phyloP scores from a whole-genome alignment of 2,113 vertebrate species.

The Halcyon senegalensis region DNA sequence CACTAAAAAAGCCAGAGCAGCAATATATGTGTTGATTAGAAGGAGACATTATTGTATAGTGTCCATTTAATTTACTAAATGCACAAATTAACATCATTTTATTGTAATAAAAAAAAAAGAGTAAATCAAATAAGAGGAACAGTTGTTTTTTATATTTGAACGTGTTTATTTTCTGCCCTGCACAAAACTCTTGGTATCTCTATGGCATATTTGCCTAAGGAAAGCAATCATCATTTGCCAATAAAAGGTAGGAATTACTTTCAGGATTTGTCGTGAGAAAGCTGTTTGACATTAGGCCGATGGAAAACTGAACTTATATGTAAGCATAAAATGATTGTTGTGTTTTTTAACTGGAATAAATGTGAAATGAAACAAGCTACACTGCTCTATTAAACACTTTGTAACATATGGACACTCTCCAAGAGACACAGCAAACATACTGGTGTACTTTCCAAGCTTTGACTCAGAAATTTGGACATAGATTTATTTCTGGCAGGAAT shows the following conservation, averaged over 20 bases:
- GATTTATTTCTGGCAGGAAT: conserved; percentile 30
- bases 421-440: conserved; percentile 41
- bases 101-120: not conserved
- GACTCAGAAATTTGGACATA: conserved; percentile 48
- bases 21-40: not conserved
- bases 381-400: conserved; percentile 2
- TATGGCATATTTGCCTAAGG: not conserved
- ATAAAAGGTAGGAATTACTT: not conserved
- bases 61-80: not conserved
- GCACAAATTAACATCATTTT: not conserved
- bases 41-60: not conserved
- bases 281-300: not conserved
- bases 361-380: conserved; percentile 32
- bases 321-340: not conserved
- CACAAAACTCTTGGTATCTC: not conserved
- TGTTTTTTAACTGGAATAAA: conserved; percentile 20
- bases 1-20: not conserved
- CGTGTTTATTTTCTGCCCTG: not conserved
- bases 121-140: not conserved
- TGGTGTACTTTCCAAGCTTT: conserved; percentile 24
- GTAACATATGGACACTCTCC: conserved; percentile 27
- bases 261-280: not conserved
- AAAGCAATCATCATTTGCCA: not conserved
- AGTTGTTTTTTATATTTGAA: not conserved
- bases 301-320: not conserved